Conservation (phyloP, 2,797 vertebrate genomes). For the Sebastolobus alascanus region DNA sequence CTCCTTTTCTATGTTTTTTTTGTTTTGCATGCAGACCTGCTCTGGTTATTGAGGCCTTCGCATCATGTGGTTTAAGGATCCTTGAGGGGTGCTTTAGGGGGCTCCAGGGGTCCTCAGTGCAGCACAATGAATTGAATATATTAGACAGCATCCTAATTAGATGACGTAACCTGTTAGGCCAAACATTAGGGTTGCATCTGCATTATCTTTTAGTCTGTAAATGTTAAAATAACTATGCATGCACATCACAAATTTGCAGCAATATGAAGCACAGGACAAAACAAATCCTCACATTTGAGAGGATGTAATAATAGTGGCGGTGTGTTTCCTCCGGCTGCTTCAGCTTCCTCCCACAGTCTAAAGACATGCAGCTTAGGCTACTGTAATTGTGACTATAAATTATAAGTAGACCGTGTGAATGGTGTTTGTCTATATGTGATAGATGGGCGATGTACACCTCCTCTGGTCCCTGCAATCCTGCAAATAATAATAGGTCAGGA, state of each 20-base stretch:
- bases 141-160: conserved; percentile 40
- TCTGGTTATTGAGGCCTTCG: neutral
- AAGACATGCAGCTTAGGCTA: neutral
- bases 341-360: neutral
- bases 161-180: conserved; percentile 28
- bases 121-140: conserved; percentile 42
- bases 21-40: neutral
- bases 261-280: neutral
- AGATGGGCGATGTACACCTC: neutral
- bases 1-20: no score
- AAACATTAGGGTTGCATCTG: neutral
- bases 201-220: neutral
- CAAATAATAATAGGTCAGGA: neutral
- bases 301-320: neutral
- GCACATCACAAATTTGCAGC: neutral
- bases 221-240: neutral
- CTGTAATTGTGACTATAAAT: neutral
- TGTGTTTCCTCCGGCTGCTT: neutral
- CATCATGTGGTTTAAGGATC: conserved; percentile 18
- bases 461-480: neutral
- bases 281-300: neutral
- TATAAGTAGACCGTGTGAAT: neutral
- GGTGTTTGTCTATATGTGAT: neutral
- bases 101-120: conserved; percentile 13
- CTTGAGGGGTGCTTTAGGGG: neutral